phyloP scores from a whole-genome alignment of 2,888 invertebrate genomes.

The Drosophila tripunctata region DNA sequence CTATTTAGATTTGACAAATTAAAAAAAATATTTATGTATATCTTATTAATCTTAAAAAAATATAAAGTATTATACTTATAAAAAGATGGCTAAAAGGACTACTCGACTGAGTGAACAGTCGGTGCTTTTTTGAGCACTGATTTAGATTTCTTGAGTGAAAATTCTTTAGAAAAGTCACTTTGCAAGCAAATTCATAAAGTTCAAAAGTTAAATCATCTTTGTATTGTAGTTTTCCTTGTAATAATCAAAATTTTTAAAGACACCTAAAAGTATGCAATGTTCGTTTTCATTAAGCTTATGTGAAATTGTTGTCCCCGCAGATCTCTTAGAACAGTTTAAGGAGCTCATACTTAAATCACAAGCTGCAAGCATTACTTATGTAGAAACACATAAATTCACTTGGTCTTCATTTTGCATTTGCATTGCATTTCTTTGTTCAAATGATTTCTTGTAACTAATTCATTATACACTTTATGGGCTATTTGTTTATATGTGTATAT shows the following conservation, averaged over 20 bases:
- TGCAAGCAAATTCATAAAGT: too few species aligned
- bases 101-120: too few species aligned
- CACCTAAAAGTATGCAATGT: neutral
- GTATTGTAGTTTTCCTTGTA: too few species aligned
- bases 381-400: neutral
- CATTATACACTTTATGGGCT: conserved; percentile 14
- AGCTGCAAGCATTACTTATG: neutral
- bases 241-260: neutral
- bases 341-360: neutral
- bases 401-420: conserved; percentile 3
- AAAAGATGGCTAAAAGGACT: too few species aligned
- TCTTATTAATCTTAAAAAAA: too few species aligned
- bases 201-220: too few species aligned
- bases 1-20: too few species aligned
- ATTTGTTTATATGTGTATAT: conserved; percentile 9
- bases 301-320: neutral
- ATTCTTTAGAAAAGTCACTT: too few species aligned
- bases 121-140: too few species aligned
- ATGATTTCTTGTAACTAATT: neutral
- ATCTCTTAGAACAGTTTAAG: neutral
- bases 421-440: neutral
- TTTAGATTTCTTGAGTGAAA: too few species aligned
- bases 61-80: too few species aligned
- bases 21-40: too few species aligned
- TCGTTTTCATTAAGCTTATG: neutral